A percentile compares a stretch with the other conserved stretches of the same genome.
Evolutionary conservation across 1,140 invertebrate genomes (phyloP).

Genomic region (Melanaphis sacchari): DNA sequence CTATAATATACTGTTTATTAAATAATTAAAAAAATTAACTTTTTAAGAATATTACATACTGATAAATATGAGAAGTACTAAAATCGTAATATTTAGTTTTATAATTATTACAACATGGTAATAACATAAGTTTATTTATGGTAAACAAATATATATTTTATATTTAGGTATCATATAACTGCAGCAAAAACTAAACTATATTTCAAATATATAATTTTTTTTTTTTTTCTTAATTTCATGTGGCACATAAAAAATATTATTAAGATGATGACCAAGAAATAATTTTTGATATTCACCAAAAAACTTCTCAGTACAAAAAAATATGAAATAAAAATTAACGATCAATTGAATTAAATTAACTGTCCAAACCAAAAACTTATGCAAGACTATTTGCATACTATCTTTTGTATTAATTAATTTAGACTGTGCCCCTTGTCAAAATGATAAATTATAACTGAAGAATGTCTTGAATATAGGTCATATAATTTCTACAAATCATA

Average conservation of each 20-base stretch:
- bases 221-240: too few relatives aligned
- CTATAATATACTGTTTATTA: too few relatives aligned
- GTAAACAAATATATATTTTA: too few relatives aligned
- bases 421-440: slow-evolving; percentile 18
- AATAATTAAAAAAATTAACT: too few relatives aligned
- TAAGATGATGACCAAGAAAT: not conserved
- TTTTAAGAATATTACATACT: too few relatives aligned
- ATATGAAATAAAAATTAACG: slow-evolving; percentile 14
- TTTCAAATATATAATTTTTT: too few relatives aligned
- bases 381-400: not conserved
- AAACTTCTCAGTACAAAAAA: not conserved
- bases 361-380: slow-evolving; percentile 18
- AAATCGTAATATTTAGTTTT: not conserved
- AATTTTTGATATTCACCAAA: too few relatives aligned
- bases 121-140: too few relatives aligned
- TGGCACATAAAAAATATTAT: not conserved
- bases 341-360: not conserved
- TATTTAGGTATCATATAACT: too few relatives aligned
- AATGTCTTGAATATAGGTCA: slow-evolving; percentile 15
- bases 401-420: slow-evolving; percentile 12
- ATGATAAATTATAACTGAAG: slow-evolving; percentile 19
- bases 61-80: not conserved
- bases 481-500: not conserved
- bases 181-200: too few relatives aligned
- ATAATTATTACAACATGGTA: too few relatives aligned